phyloP scores from a whole-genome alignment of 2,113 vertebrate genomes.

The Felis catus region F.catus_Fca126_mat1.0 CM031415.1:9135501-9136000 shows the following conservation, averaged over 20 bases:
- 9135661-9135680: conserved; percentile 3
- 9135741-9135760: neutral
- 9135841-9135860: neutral
- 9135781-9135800: neutral
- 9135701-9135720: conserved; percentile 15
- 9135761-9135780: neutral
- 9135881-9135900: neutral
- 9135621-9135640: conserved; percentile 16
- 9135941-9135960: neutral
- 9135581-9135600: neutral
- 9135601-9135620: neutral
- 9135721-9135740: conserved; percentile 33
- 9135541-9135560: neutral
- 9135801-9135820: neutral
- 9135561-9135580: conserved; percentile 38
- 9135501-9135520: conserved; percentile 33
- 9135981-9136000: neutral
- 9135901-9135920: neutral
- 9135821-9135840: neutral
- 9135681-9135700: conserved; percentile 31
- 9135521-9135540: neutral
- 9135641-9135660: neutral
- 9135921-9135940: neutral
- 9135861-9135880: neutral
- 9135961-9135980: neutral